Conservation (phyloP, 1,140 invertebrate genomes). For the Bilobella aurantiaca region DNA sequence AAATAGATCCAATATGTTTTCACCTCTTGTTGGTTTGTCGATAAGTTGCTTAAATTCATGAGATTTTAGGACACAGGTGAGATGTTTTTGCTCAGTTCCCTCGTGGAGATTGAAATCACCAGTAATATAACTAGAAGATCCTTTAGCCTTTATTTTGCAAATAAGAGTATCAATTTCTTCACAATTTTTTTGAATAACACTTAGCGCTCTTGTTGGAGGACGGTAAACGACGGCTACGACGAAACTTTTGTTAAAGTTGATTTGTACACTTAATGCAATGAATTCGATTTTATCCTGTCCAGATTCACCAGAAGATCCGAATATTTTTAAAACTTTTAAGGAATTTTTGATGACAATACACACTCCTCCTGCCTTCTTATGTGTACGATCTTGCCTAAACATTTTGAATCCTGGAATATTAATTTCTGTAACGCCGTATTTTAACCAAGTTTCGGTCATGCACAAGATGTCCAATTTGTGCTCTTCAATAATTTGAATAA, state of each 20-base stretch:
- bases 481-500: background rate
- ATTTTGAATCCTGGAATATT: background rate
- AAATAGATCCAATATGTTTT: no score
- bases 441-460: background rate
- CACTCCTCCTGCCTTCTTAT: no score
- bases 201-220: background rate
- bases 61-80: no score
- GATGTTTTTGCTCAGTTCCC: no score
- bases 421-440: background rate
- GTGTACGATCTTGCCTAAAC: background rate
- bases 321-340: no score
- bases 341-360: no score
- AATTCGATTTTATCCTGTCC: background rate
- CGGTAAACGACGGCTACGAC: background rate
- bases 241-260: background rate
- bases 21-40: no score
- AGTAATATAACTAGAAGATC: background rate
- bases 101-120: background rate
- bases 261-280: background rate
- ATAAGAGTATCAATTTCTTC: background rate
- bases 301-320: no score
- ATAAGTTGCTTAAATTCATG: no score
- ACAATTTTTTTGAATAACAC: background rate
- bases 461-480: background rate
- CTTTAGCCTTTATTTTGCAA: background rate